Evolutionary conservation across 1,140 invertebrate genomes (phyloP).

Genomic region (Drosophila takahashii): DNA sequence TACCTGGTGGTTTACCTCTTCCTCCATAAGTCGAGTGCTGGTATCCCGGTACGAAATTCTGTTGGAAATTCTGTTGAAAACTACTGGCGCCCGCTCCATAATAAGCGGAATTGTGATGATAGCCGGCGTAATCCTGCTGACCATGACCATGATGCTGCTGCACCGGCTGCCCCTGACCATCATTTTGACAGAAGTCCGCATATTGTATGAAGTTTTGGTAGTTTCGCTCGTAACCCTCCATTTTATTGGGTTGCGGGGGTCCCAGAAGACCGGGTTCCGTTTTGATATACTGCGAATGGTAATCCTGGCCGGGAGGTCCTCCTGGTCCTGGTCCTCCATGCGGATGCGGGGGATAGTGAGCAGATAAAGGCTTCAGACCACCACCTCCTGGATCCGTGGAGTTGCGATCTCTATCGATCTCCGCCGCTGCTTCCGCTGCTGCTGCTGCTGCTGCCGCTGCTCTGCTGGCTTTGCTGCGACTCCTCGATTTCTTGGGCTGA

Average conservation of each 20-base stretch:
- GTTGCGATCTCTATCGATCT: constrained; percentile 77
- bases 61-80: constrained; percentile 83
- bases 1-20: constrained; percentile 49
- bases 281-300: constrained; percentile 79
- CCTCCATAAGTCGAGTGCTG: constrained; percentile 70
- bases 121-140: constrained; percentile 77
- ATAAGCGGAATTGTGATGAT: constrained; percentile 77
- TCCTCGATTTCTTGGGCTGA: constrained; percentile 61
- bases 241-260: constrained; percentile 77
- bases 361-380: constrained; percentile 62
- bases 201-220: constrained; percentile 85
- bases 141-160: constrained; percentile 64
- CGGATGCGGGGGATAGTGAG: constrained; percentile 70
- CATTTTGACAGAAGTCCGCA: constrained; percentile 84
- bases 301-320: constrained; percentile 53
- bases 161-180: constrained; percentile 70
- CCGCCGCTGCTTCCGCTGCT: constrained; percentile 58
- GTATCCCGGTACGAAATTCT: constrained; percentile 80
- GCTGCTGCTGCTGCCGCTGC: constrained; percentile 57
- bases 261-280: constrained; percentile 73
- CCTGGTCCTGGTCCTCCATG: constrained; percentile 20
- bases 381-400: constrained; percentile 78
- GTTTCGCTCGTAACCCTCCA: constrained; percentile 84
- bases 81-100: constrained; percentile 66
- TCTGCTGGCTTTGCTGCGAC: constrained; percentile 67